phyloP scores from a whole-genome alignment of 2,113 vertebrate genomes.

The Siphamia tubifer region DNA sequence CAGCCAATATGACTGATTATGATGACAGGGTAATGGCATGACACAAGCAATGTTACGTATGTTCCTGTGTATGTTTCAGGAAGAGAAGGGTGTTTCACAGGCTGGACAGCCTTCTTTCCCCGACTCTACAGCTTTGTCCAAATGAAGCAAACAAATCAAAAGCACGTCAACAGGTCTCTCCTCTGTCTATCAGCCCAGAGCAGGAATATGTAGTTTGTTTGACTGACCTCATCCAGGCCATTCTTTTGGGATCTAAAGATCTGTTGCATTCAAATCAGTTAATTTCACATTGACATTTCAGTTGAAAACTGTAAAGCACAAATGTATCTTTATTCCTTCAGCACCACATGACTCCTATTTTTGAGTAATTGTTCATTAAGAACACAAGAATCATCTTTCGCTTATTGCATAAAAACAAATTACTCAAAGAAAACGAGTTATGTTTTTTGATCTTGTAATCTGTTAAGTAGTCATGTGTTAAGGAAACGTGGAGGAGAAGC shows the following conservation, averaged over 20 bases:
- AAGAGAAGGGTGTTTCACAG: conserved; percentile 18
- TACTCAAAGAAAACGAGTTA: conserved; percentile 22
- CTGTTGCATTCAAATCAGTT: conserved; percentile 4
- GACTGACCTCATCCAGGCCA: conserved; percentile 39
- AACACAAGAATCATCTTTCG: background rate
- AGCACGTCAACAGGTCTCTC: conserved; percentile 22
- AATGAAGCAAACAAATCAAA: conserved; percentile 52
- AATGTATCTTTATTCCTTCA: conserved; percentile 38
- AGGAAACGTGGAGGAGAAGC: conserved; percentile 4
- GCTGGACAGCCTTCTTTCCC: conserved; percentile 35
- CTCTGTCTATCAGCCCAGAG: conserved; percentile 19
- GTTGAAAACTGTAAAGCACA: conserved; percentile 13
- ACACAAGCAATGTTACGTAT: background rate
- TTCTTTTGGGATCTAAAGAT: conserved; percentile 5
- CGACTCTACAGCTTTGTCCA: conserved; percentile 38
- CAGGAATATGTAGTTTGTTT: conserved; percentile 34
- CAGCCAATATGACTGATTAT: conserved; percentile 31
- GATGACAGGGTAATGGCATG: conserved; percentile 40
- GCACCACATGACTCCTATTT: conserved; percentile 26
- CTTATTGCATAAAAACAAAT: conserved; percentile 3
- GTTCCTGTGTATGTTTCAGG: conserved; percentile 1
- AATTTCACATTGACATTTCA: conserved; percentile 25
- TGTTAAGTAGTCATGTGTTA: background rate
- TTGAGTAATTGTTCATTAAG: conserved; percentile 25
- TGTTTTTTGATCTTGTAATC: conserved; percentile 16